Conservation (phyloP, 2,888 invertebrate genomes). For the Heteropelma amictum region DNA sequence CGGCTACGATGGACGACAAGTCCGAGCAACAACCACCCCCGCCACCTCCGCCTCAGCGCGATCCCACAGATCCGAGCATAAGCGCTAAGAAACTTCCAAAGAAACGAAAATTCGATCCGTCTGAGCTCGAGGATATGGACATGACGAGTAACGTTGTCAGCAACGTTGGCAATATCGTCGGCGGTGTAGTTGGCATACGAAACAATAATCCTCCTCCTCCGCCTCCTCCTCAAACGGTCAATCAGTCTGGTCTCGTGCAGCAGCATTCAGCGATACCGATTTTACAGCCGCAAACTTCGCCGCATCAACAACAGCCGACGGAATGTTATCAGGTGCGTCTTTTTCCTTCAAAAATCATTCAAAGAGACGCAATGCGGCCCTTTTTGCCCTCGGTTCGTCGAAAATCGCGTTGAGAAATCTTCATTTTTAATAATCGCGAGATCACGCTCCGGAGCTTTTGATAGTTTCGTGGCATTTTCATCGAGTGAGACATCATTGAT, state of each 20-base stretch:
- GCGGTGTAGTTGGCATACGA: slow-evolving; percentile 71
- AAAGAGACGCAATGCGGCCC: neutral
- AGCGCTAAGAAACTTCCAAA: slow-evolving; percentile 90
- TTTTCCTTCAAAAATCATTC: no score
- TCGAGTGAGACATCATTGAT: no score
- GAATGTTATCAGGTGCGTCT: slow-evolving; percentile 71
- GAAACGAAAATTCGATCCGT: slow-evolving; percentile 92
- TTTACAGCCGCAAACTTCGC: slow-evolving; percentile 66
- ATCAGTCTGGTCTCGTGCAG: slow-evolving; percentile 64
- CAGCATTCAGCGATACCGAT: slow-evolving; percentile 65
- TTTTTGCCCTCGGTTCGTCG: no score
- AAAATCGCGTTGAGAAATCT: no score
- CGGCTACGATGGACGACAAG: slow-evolving; percentile 71
- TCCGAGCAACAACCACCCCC: slow-evolving; percentile 76
- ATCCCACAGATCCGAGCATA: slow-evolving; percentile 75
- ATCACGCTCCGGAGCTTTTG: no score
- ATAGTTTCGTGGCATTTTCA: no score
- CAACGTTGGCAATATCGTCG: slow-evolving; percentile 76
- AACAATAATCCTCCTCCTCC: slow-evolving; percentile 70
- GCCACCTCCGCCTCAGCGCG: slow-evolving; percentile 81
- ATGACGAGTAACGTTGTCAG: slow-evolving; percentile 73
- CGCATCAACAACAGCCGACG: slow-evolving; percentile 64
- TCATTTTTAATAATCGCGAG: no score
- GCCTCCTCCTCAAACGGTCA: slow-evolving; percentile 70
- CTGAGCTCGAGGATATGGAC: slow-evolving; percentile 86